Evolutionary conservation across 2,113 vertebrate species (phyloP), one percentile per base, ranked within the genome.

Genomic region (Australoheros scitulus): DNA sequence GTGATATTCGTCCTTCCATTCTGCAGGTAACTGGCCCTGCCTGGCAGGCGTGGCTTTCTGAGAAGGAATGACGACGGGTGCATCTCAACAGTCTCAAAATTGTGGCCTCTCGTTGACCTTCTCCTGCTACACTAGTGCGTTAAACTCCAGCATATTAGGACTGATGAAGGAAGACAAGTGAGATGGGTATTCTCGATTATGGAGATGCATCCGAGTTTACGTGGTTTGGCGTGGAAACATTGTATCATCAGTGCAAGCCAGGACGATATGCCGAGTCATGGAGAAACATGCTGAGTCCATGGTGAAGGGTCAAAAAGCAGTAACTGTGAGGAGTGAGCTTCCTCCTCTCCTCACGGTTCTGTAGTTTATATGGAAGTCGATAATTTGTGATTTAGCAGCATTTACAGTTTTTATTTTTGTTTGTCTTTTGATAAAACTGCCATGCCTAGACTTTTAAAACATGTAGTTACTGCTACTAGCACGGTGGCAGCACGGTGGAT

Each of bases 361-460:
- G 77, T 70, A 59, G 61, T 79, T 83, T 68, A 60, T 83, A 57
- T 68, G 58, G 41, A 68, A 43, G 81, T 82, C 79, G 57, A 59
- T 38, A 76, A 26, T 7, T 26, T 15, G 63, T 80, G 70, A 36
- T 60, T 81, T 89, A 92, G 90, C 91, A 92, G 91, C 91, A 88
- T 89, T 77, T 26, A 81, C 13, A 7, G 59, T 47, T 84, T 55
- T 83, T 20, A 6, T 11, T 55, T 32, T 22, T 6, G 55, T 32
- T 22, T 7, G 55, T 26, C 38, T n/a, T 17, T 79, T 32, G 3
- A 78, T 26, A 63, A 61, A 38, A 59, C 82, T 57, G 22, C 14
- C 9, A 26, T 14, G 47, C 11, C 64, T 34, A 80, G 79, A 61
- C 56, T 60, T 84, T 50, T 22, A 24, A 24, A 24, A 80, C 11